A percentile compares a stretch with the other conserved stretches of the same genome.
These are phyloP conservation scores for Boloria euphrosyne DNA, from an alignment of 2,888 invertebrate genomes.

Conservation along the genomic window DNA sequence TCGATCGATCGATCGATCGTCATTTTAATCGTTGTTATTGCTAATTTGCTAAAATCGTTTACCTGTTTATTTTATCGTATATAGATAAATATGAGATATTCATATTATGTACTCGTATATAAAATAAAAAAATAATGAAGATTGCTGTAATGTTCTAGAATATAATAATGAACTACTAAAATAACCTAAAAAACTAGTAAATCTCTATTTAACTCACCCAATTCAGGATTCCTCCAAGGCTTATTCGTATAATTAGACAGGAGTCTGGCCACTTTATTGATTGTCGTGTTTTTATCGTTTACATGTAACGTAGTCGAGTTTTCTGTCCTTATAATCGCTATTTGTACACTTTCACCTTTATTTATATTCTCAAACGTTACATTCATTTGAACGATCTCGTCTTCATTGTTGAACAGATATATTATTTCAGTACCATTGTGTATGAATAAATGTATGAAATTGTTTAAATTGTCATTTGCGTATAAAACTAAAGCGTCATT, in stretches of 20 bases:
- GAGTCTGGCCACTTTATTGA: slow-evolving; percentile 86
- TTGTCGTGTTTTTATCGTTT: slow-evolving; percentile 88
- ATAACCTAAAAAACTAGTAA: slow-evolving; percentile 8
- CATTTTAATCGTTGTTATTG: too few relatives aligned
- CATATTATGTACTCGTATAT: too few relatives aligned
- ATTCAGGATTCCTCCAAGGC: slow-evolving; percentile 92
- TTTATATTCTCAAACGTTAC: slow-evolving; percentile 89
- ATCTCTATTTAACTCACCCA: slow-evolving; percentile 75
- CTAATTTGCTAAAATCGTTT: too few relatives aligned
- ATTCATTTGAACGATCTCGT: slow-evolving; percentile 90
- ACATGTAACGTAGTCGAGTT: slow-evolving; percentile 90
- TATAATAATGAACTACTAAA: neutral
- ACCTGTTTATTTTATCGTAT: too few relatives aligned
- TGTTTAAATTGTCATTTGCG: slow-evolving; percentile 95
- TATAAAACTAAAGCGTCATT: slow-evolving; percentile 91
- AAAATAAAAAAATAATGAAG: too few relatives aligned
- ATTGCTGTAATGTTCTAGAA: too few relatives aligned
- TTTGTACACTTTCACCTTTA: slow-evolving; percentile 92
- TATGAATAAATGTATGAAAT: slow-evolving; percentile 94
- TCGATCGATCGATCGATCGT: too few relatives aligned
- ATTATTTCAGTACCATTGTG: slow-evolving; percentile 90
- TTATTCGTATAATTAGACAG: slow-evolving; percentile 91
- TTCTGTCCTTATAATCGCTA: slow-evolving; percentile 90
- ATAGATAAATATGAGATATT: too few relatives aligned
- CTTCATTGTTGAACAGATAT: slow-evolving; percentile 91